phyloP scores from a whole-genome alignment of 2,113 vertebrate species.

The Tretioscincus oriximinensis region DNA sequence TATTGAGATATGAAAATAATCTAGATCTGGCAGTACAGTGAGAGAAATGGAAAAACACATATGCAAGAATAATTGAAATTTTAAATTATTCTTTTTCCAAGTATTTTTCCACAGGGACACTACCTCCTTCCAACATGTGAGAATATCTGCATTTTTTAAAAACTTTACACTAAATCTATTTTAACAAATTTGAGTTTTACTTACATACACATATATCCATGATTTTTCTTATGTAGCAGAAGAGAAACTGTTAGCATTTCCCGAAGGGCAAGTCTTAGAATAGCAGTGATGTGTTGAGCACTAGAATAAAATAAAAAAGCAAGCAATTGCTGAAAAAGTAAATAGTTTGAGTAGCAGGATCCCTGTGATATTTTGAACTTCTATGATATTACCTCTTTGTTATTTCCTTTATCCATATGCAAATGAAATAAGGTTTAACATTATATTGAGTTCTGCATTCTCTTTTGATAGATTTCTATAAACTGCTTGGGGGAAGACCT shows the following conservation, averaged over 20 bases:
- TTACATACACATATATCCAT: conserved; percentile 1
- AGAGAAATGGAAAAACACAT: background rate
- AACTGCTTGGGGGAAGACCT: too few relatives aligned
- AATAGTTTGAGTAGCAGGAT: too few relatives aligned
- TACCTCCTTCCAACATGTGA: too few relatives aligned
- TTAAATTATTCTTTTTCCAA: background rate
- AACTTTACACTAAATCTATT: background rate
- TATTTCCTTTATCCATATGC: too few relatives aligned
- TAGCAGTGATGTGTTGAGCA: background rate
- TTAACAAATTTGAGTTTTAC: background rate
- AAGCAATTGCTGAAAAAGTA: background rate
- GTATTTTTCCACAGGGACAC: background rate
- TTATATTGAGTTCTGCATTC: too few relatives aligned
- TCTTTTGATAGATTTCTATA: too few relatives aligned
- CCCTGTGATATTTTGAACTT: too few relatives aligned
- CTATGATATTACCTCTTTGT: too few relatives aligned
- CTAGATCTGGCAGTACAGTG: background rate
- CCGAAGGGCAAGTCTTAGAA: background rate
- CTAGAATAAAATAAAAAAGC: background rate
- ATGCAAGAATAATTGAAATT: background rate
- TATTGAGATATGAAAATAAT: background rate
- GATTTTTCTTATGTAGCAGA: background rate
- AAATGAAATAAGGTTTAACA: too few relatives aligned
- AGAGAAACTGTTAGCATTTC: background rate
- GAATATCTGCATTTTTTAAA: background rate